Base-by-base conservation (phyloP, 2,888 invertebrate species). In the Aspidiotus destructor region DNA sequence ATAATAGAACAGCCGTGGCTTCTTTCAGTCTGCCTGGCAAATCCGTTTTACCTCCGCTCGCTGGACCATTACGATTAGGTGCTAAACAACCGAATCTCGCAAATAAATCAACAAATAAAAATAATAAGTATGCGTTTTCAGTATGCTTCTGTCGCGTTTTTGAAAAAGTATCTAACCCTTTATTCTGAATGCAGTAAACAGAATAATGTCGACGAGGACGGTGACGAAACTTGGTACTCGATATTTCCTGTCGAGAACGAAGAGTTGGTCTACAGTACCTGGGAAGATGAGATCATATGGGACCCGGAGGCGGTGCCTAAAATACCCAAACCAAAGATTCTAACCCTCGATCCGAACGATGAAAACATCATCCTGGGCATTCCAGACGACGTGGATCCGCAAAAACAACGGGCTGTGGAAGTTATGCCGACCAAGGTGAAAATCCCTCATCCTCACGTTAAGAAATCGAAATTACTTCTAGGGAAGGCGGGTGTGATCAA, bases 241-340 rank as follows among this genome's bases (percentile, higher is more conserved):
- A 94, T 99, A 73, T 99, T 99, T 76, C 98, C 99, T 0, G 93
- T 97, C 0, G 98, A 98, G 78, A 98, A 98, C 76, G 93, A 95
- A 75, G 98, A 97, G 76, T 79, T 99, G 13, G 90, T 97, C 6
- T 94, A 95, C 74, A 90, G 92, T 2, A 84, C 86, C 11, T 99
- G 99, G 99, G 98, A 99, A 77, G 91, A 98, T 71, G 95, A 98
- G 76, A 67, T 99, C 2, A 98, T 99, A 74, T 98, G 97, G 96
- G 98, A 99, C 79, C 87, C 93, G 0, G 89, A 93, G 75, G 84
- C 85, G 71, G 92, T 97, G 92, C 82, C 80, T 0, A 83, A 83
- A 73, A 84, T 96, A 73, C 96, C 95, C 0, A 92, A 92, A 75
- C 98, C 98, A 0, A 92, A 92, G 74, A 89, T 98, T 70, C 80